Percentiles rank a stretch among this genome's conserved stretches.
These are phyloP conservation scores for Philereme transversata DNA, from an alignment of 2,888 invertebrate species.

Conservation along the genomic window DNA sequence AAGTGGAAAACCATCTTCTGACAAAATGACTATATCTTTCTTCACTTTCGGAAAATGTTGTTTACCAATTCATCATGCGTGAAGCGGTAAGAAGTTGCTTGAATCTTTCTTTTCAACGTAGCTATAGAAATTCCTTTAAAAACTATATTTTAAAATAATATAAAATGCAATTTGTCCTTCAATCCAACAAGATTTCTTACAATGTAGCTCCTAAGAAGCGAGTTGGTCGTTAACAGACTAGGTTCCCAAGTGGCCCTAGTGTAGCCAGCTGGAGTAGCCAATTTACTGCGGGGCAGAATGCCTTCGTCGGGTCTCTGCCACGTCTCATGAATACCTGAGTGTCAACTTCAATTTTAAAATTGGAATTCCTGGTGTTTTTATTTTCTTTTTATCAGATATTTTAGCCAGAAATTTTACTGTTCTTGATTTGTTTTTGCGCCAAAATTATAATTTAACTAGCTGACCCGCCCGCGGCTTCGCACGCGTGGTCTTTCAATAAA, in stretches of 20 bases:
- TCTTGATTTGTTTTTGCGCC: no score
- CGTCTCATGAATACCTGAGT: conserved; percentile 28
- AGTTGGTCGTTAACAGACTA: conserved; percentile 28
- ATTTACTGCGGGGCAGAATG: conserved; percentile 25
- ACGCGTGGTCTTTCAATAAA: no score
- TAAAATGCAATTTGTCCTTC: neutral
- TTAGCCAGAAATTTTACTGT: neutral
- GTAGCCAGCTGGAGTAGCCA: conserved; percentile 28
- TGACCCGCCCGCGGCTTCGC: no score
- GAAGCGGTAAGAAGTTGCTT: no score
- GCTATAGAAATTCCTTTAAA: no score
- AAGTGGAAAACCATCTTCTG: no score
- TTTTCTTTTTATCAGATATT: neutral
- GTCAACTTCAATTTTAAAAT: conserved; percentile 29
- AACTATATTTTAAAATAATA: no score
- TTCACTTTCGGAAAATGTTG: no score
- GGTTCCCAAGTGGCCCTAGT: conserved; percentile 25
- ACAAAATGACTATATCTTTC: no score
- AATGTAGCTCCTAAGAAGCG: conserved; percentile 15
- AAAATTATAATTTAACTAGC: no score
- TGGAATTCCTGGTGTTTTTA: conserved; percentile 9
- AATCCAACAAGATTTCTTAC: conserved; percentile 17
- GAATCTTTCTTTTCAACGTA: no score
- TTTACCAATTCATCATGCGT: no score
- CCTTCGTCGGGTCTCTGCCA: conserved; percentile 17